These are phyloP conservation scores for Silurus glanis DNA, from an alignment of 2,113 vertebrate species.

Conservation along the genomic window DNA sequence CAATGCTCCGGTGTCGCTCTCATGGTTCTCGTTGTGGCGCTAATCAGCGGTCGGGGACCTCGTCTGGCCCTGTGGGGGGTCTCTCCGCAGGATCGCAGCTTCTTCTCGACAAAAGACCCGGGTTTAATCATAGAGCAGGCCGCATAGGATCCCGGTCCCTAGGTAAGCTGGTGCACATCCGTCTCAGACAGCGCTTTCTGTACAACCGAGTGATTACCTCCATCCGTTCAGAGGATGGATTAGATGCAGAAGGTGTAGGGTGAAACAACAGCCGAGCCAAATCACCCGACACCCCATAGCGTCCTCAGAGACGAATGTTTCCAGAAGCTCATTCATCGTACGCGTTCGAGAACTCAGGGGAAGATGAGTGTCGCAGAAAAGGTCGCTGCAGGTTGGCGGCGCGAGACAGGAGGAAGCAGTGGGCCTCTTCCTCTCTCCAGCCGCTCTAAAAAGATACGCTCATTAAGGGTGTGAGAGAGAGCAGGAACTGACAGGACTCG, in stretches of 20 bases:
- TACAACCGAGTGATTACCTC: constrained; percentile 37
- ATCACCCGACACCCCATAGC: not conserved
- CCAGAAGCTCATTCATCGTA: not conserved
- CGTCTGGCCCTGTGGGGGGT: not conserved
- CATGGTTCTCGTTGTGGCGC: constrained; percentile 23
- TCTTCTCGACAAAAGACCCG: not conserved
- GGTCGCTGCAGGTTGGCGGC: not conserved
- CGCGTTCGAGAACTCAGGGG: not conserved
- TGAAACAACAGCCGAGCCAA: not conserved
- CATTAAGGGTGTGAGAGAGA: constrained; percentile 36
- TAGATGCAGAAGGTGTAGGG: not conserved
- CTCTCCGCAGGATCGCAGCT: constrained; percentile 37
- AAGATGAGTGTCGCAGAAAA: constrained; percentile 11
- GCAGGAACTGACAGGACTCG: constrained; percentile 17
- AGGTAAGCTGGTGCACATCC: constrained; percentile 19
- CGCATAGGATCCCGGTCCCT: constrained; percentile 1
- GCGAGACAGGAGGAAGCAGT: constrained; percentile 6
- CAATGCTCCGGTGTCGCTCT: not conserved
- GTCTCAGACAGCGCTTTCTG: constrained; percentile 33
- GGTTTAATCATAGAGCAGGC: constrained; percentile 57
- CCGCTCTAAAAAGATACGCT: constrained; percentile 23
- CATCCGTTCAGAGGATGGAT: constrained; percentile 33
- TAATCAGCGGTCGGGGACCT: constrained; percentile 51
- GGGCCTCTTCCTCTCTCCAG: not conserved
- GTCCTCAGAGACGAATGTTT: not conserved